These are phyloP conservation scores for Drosophila orosa DNA, from an alignment of 1,140 invertebrate genomes.

Conservation along the genomic window DNA sequence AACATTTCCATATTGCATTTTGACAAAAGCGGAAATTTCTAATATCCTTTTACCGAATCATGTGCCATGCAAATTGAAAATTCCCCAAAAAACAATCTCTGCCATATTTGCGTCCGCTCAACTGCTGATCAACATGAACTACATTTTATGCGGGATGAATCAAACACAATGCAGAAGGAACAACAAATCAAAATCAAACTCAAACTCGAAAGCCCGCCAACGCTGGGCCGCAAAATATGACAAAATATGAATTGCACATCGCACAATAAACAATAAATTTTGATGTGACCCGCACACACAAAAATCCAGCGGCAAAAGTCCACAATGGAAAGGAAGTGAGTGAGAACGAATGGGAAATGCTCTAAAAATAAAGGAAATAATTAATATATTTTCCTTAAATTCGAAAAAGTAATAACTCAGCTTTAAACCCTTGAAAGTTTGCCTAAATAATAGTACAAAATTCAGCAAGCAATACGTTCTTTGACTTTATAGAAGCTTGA, in stretches of 20 bases:
- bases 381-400: not conserved
- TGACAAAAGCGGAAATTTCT: constrained; percentile 42
- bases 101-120: constrained; percentile 32
- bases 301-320: constrained; percentile 36
- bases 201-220: constrained; percentile 49
- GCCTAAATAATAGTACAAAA: not conserved
- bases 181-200: constrained; percentile 64
- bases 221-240: constrained; percentile 57
- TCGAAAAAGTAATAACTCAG: no score
- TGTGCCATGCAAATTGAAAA: constrained; percentile 50
- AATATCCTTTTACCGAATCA: constrained; percentile 33
- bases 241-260: constrained; percentile 72
- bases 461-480: not conserved
- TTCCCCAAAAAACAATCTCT: constrained; percentile 54
- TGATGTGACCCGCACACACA: constrained; percentile 49
- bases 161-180: constrained; percentile 30
- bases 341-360: constrained; percentile 32
- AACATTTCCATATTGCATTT: constrained; percentile 39
- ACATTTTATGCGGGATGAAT: constrained; percentile 67
- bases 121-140: constrained; percentile 56
- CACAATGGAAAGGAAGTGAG: not conserved
- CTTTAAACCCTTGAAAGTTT: not conserved
- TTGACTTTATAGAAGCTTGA: not conserved
- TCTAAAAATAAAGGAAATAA: constrained; percentile 8
- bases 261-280: constrained; percentile 79